A percentile compares a stretch with the other conserved stretches of the same genome.
Conservation (phyloP, 1,140 invertebrate species). For the Vanessa atalanta region DNA sequence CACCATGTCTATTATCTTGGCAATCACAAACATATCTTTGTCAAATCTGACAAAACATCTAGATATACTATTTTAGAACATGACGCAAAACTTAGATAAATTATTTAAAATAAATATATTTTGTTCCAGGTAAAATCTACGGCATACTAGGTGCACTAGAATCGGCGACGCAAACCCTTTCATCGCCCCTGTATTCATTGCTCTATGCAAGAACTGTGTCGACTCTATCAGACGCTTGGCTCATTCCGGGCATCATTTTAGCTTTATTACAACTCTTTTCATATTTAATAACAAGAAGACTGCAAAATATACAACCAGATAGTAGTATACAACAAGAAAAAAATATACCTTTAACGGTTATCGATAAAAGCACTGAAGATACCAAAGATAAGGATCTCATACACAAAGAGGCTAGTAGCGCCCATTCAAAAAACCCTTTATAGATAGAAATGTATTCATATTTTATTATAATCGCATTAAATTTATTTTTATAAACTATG, state of each 20-base stretch:
- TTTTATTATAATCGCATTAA: conserved; percentile 4
- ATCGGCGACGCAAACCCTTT: conserved; percentile 69
- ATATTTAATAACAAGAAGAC: conserved; percentile 58
- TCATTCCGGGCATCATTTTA: conserved; percentile 63
- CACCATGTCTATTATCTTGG: too few species aligned
- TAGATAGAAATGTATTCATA: background rate
- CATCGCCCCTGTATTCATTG: conserved; percentile 67
- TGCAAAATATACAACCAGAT: conserved; percentile 30
- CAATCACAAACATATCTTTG: too few species aligned
- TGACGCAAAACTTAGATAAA: background rate
- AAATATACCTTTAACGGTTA: conserved; percentile 28
- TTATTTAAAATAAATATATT: conserved; percentile 1
- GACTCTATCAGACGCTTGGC: conserved; percentile 65
- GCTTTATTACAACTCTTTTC: conserved; percentile 64
- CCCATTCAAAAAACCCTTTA: background rate
- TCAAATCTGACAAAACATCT: too few species aligned
- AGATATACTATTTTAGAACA: too few species aligned
- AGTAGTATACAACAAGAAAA: conserved; percentile 34
- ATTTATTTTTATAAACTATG: background rate
- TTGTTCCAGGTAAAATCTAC: conserved; percentile 77
- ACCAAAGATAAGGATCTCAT: conserved; percentile 40
- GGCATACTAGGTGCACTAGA: conserved; percentile 74
- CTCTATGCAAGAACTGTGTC: conserved; percentile 71
- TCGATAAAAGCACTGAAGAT: conserved; percentile 28
- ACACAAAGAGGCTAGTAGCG: conserved; percentile 14